phyloP scores from a whole-genome alignment of 92 coral and sea anemone genomes.

The Umimayanthus kanabou region DNA sequence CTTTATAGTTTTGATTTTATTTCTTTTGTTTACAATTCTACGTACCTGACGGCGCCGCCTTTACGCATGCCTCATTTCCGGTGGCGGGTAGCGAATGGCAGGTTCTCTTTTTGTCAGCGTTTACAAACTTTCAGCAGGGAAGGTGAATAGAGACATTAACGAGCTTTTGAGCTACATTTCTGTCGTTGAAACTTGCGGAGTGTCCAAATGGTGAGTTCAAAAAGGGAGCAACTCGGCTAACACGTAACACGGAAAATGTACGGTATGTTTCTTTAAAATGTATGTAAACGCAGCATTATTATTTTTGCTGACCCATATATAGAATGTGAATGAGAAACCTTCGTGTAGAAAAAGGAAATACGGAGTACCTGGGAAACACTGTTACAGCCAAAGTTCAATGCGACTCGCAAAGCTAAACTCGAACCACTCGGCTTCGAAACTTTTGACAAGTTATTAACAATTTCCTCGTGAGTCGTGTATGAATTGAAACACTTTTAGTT shows the following conservation, averaged over 20 bases:
- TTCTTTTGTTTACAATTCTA: neutral
- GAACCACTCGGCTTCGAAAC: neutral
- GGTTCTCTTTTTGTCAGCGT: neutral
- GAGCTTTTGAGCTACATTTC: neutral
- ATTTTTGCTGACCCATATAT: neutral
- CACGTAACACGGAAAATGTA: neutral
- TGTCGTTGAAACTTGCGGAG: neutral
- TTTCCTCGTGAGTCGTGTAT: neutral
- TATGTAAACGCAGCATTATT: neutral
- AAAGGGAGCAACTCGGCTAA: neutral
- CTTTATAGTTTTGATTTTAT: neutral
- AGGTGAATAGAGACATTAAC: neutral
- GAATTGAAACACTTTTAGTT: neutral
- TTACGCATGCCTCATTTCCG: neutral
- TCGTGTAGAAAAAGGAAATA: neutral
- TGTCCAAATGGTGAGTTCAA: neutral
- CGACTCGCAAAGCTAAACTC: no score
- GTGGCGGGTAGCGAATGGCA: neutral
- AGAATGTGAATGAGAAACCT: no score
- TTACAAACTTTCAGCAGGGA: neutral
- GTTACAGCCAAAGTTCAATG: neutral
- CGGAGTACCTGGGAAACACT: neutral
- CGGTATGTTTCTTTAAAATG: neutral
- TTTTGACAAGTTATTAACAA: neutral
- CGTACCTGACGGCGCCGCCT: neutral